Base-by-base conservation (phyloP, 2,113 vertebrate genomes). In the Anhinga anhinga region DNA sequence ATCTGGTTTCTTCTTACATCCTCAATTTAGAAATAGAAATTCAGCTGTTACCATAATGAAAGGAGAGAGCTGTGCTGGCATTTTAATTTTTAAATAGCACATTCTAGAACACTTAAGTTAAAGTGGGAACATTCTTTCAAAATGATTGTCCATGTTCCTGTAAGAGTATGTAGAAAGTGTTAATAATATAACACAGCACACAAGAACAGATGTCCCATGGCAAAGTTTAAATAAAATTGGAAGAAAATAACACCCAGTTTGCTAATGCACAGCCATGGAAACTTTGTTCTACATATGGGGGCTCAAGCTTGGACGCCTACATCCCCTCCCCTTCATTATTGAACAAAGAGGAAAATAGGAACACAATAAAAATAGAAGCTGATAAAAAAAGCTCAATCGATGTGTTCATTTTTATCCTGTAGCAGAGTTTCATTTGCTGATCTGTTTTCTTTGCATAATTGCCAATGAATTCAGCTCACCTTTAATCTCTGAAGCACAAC, bases 161-260 rank as follows among this genome's bases (percentile, higher is more conserved):
- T 88, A 61, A 61, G 32, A 50, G 29, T 32, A n/a, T 36, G 34
- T 73, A 71, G 94, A 95, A 97, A 98, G 88, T 74, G 78, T 95
- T 93, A 97, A 95, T 89, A 19, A 5, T 65, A 44, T 69, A 84
- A 96, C 62, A 82, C 36, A 84, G 82, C 26, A 63, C 70, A 91
- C 65, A 55, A 88, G 97, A 97, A 88, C 97, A 98, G 98, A 98
- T 98, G 98, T 98, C 96, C 88, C 52, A 7, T 95, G 96, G 96
- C 95, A 98, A 97, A 98, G 94, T 95, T 95, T 95, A 97, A 97
- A 97, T 94, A 70, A 97, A 98, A 95, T 92, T 95, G 90, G 95
- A 97, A 88, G 95, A 96, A 97, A 98, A 98, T 96, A 97, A 55
- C 79, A 66, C 81, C 91, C 95, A 93, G 86, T 97, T 97, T 97